Percentiles rank a stretch among this genome's conserved stretches.
These are phyloP conservation scores for Agonopterix alstromeriana DNA, from an alignment of 2,888 invertebrate genomes.

Conservation along the genomic window DNA sequence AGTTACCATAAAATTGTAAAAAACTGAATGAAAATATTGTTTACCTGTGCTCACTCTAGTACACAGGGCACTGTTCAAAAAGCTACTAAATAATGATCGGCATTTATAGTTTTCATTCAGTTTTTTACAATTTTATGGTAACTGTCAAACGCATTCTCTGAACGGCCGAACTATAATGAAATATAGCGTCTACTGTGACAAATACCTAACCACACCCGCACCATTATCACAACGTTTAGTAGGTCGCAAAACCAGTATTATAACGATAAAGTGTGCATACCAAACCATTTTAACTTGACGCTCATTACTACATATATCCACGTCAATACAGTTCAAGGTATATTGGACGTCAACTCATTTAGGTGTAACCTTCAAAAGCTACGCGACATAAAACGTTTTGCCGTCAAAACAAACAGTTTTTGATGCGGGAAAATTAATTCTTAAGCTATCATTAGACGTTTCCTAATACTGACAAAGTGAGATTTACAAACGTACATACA, in stretches of 20 bases:
- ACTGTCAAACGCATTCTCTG: too few relatives aligned
- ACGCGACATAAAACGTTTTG: constrained; percentile 5
- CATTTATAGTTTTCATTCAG: too few relatives aligned
- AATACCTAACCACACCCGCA: too few relatives aligned
- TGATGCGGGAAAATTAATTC: background rate
- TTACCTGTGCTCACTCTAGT: too few relatives aligned
- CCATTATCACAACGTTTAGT: constrained; percentile 13
- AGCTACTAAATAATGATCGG: too few relatives aligned
- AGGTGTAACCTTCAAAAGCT: constrained; percentile 7
- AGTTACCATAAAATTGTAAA: too few relatives aligned
- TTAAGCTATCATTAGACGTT: too few relatives aligned
- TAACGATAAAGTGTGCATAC: constrained; percentile 28
- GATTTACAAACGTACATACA: background rate
- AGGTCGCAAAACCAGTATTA: constrained; percentile 46
- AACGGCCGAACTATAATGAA: too few relatives aligned
- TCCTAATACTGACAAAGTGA: background rate
- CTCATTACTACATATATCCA: background rate
- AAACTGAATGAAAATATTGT: too few relatives aligned
- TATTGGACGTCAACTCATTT: constrained; percentile 2
- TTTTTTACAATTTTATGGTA: too few relatives aligned
- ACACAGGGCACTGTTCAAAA: too few relatives aligned
- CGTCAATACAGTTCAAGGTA: constrained; percentile 14
- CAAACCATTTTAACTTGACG: constrained; percentile 15
- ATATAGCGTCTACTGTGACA: too few relatives aligned
- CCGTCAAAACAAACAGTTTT: constrained; percentile 12